phyloP scores from a whole-genome alignment of 2,113 vertebrate species.

The Podarcis muralis region DNA sequence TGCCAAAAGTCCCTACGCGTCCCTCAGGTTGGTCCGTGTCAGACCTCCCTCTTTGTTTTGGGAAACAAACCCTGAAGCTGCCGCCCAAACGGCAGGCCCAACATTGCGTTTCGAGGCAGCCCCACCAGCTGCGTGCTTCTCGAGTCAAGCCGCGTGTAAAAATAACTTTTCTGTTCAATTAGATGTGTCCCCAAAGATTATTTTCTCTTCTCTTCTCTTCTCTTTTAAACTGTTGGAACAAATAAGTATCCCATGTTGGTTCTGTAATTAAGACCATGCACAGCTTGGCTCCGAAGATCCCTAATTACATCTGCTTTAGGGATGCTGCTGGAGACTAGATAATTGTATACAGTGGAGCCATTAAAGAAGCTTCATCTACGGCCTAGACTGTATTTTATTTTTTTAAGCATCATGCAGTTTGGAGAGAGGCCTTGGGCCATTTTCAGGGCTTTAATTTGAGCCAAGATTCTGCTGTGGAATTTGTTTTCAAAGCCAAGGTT shows the following conservation, averaged over 20 bases:
- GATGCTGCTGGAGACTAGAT: constrained; percentile 65
- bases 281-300: constrained; percentile 72
- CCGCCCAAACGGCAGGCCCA: constrained; percentile 3
- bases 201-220: constrained; percentile 38
- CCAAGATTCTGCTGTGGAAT: neutral
- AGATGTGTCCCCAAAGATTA: constrained; percentile 55
- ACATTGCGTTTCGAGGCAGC: neutral
- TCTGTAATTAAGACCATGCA: constrained; percentile 78
- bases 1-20: neutral
- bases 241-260: constrained; percentile 77
- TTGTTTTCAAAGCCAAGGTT: constrained; percentile 1
- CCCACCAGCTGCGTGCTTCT: constrained; percentile 36
- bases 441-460: neutral
- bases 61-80: constrained; percentile 19
- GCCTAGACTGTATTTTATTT: constrained; percentile 3
- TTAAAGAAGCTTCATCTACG: constrained; percentile 63
- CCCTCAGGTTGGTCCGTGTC: neutral
- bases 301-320: constrained; percentile 75
- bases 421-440: neutral
- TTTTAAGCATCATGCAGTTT: constrained; percentile 51
- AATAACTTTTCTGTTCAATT: constrained; percentile 55
- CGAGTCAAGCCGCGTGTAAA: constrained; percentile 49
- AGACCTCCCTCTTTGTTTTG: constrained; percentile 18
- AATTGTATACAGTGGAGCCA: constrained; percentile 70
- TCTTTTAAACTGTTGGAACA: constrained; percentile 69